Base-by-base conservation (phyloP, 2,113 vertebrate genomes). In the Eidolon helvum region DNA sequence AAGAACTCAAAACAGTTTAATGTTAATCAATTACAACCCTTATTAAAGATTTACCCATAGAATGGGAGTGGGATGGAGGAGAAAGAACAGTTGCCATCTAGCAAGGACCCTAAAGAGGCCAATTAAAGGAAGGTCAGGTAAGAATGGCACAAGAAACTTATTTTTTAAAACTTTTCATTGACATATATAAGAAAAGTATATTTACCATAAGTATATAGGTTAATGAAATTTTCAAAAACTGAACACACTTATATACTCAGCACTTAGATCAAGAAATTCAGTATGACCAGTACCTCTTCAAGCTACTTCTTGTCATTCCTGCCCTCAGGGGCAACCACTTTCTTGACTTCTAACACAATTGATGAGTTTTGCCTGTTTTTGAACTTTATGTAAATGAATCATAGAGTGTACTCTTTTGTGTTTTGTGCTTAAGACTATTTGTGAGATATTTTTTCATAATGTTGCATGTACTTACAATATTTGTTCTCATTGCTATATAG, bases 1-100 rank as follows among this genome's bases (percentile, higher is more conserved):
- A 91, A 89, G 68, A 69, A 89, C 71, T 91, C 87, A 82, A 86
- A 91, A 65, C 14, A 66, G 48, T 68, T 97, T 88, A 87, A 72
- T 61, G 38, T 30, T 78, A 77, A 79, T 91, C 65, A 48, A n/a
- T 48, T 5, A 4, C 65, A 71, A 57, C 26, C 43, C n/a, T 95
- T 96, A 85, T 53, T 92, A 77, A 68, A 94, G 61, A 78, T 74
- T 90, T 87, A 65, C 53, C 90, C 33, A 21, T 35, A 90, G 30
- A 53, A 55, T 5, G 9, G 57, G 22, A 16, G 69, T 61, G 59
- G 30, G 63, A 21, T n/a, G 9, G 79, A n/a, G 55, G n/a, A 84
- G 43, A 4, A 57, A 53, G 53, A 71, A 90, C 0, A 16, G 40
- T 21, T 83, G 10, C 30, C 71, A 28, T 69, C 65, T 50, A 57